Base-by-base conservation (phyloP, 2,888 invertebrate genomes). In the Peribatodes rhomboidaria region DNA sequence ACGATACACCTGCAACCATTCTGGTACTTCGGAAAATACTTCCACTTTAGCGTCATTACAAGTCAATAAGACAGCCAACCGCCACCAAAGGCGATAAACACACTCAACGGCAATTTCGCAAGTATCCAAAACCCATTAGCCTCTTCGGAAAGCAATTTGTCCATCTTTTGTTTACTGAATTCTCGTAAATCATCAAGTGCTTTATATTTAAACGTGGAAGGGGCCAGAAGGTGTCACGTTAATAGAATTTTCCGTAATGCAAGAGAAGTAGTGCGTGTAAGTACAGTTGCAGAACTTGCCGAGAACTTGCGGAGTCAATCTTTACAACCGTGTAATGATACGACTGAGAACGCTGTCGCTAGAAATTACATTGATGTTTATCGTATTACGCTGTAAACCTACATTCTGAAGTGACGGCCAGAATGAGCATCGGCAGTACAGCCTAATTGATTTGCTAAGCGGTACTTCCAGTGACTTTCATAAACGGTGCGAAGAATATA, bases 361-460 rank as follows among this genome's bases (percentile, higher is more conserved):
- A 50, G 55, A 65, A 55, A 56, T 41, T 52, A 41, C 42, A 14
- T 37, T 53, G 49, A 54, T 59, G 37, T 55, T 50, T 59, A 49
- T 63, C 54, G 35, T 14, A 47, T 58, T 63, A 63, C 63, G 46
- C 20, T 58, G 47, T 47, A 47, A 33, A 31, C 50, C 50, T 53
- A 49, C 42, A 42, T 49, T 50, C 54, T 54, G 16, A 27, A 31
- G 22, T 47, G 33, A 10, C 39, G n/a, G 37, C 18, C 20, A 35
- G 33, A 59, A 33, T 49, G n/a, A n/a, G 22, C 16, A 35, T 63
- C 37, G 11, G 27, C 49, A 39, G 33, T 46, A 57, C 31, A 27
- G 8, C 27, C 54, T 59, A 78, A 84, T 81, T 79, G 76, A 82
- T 85, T 82, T 82, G 82, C 79, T 72, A 81, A 80, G 74, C 79